phyloP scores from a whole-genome alignment of 2,888 invertebrate genomes.

The Phaedon cochleariae region DNA sequence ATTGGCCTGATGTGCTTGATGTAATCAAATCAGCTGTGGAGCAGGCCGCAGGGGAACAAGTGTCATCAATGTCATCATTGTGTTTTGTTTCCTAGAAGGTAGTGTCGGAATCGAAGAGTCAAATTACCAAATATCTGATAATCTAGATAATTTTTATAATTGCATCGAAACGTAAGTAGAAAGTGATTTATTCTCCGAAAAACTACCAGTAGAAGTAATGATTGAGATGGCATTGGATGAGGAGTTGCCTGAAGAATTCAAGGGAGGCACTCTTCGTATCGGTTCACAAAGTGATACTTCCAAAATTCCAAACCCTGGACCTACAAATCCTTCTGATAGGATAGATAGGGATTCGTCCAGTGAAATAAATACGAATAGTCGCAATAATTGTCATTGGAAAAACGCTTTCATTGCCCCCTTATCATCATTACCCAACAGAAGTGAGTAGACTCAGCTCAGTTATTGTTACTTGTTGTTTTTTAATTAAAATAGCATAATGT shows the following conservation, averaged over 20 bases:
- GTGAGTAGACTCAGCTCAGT: slow-evolving; percentile 53
- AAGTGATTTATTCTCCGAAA: no score
- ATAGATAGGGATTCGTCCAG: slow-evolving; percentile 44
- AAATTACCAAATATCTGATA: no score
- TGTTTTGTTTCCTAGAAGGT: no score
- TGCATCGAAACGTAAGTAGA: no score
- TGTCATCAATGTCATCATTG: no score
- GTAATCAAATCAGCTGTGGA: no score
- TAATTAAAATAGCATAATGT: slow-evolving; percentile 19
- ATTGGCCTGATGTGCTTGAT: no score
- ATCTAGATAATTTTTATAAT: no score
- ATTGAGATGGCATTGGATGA: slow-evolving; percentile 62
- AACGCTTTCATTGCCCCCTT: slow-evolving; percentile 56
- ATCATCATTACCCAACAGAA: slow-evolving; percentile 56
- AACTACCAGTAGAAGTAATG: no score
- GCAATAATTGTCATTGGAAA: slow-evolving; percentile 51
- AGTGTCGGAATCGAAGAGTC: no score
- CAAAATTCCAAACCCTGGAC: slow-evolving; percentile 30
- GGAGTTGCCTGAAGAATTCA: slow-evolving; percentile 66
- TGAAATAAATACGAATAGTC: slow-evolving; percentile 39
- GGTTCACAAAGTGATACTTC: slow-evolving; percentile 37
- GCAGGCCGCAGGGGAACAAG: no score
- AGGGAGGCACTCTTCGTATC: slow-evolving; percentile 63
- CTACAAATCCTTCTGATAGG: slow-evolving; percentile 39
- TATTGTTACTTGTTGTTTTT: no score